A percentile compares a stretch with the other conserved stretches of the same genome.
phyloP scores from a whole-genome alignment of 2,888 invertebrate species.

The Chrysolina americana region DNA sequence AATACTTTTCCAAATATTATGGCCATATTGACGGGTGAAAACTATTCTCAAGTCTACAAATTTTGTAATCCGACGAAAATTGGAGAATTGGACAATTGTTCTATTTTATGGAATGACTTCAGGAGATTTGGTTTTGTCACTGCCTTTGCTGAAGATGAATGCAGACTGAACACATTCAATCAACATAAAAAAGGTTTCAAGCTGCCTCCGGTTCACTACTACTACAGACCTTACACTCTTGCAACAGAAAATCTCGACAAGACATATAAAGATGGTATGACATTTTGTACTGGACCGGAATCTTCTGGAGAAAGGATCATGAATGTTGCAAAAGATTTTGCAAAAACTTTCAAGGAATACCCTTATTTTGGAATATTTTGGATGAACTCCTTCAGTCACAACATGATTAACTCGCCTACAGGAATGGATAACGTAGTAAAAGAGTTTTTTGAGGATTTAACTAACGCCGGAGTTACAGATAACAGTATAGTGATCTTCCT shows the following conservation, averaged over 20 bases:
- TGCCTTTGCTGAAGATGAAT: slow-evolving; percentile 84
- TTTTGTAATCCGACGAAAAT: slow-evolving; percentile 71
- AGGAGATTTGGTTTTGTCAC: slow-evolving; percentile 81
- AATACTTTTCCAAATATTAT: slow-evolving; percentile 93
- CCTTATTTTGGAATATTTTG: slow-evolving; percentile 85
- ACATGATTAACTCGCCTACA: slow-evolving; percentile 77
- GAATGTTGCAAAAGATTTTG: slow-evolving; percentile 79
- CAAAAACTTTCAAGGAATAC: slow-evolving; percentile 74
- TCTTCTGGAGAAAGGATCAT: slow-evolving; percentile 79
- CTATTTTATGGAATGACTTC: slow-evolving; percentile 85
- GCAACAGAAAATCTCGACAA: slow-evolving; percentile 76
- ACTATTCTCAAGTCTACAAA: slow-evolving; percentile 67
- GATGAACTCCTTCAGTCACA: slow-evolving; percentile 84
- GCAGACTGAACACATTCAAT: slow-evolving; percentile 82
- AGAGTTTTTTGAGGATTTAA: slow-evolving; percentile 74
- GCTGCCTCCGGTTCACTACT: slow-evolving; percentile 83
- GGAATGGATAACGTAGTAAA: slow-evolving; percentile 76
- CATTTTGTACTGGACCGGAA: slow-evolving; percentile 76
- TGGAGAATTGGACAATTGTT: slow-evolving; percentile 78
- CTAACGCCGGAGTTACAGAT: slow-evolving; percentile 74
- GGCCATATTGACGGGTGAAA: slow-evolving; percentile 78
- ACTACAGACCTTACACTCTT: slow-evolving; percentile 80
- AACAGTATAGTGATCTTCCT: slow-evolving; percentile 81
- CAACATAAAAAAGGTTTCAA: slow-evolving; percentile 80
- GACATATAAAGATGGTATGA: slow-evolving; percentile 71